Percentiles rank a stretch among this genome's conserved stretches.
These are phyloP conservation scores for Hydrozoanthus tunicans DNA, from an alignment of 64 coral and sea anemone genomes.

Conservation along the genomic window DNA sequence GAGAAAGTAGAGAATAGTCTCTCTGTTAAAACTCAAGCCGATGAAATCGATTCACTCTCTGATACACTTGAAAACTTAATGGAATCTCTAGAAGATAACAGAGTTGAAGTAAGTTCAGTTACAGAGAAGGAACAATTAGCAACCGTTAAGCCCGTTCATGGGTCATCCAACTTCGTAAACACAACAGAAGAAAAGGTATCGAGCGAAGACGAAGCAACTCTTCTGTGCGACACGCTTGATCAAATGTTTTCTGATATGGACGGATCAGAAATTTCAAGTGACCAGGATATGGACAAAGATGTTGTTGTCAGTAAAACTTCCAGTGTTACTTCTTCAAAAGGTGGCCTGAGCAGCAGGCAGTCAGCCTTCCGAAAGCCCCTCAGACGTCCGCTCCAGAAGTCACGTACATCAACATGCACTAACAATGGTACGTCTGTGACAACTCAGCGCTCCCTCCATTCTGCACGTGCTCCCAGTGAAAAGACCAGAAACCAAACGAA, in stretches of 20 bases:
- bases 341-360: conserved; percentile 12
- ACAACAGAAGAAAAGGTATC: not conserved
- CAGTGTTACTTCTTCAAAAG: not conserved
- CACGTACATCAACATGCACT: not conserved
- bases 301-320: not conserved
- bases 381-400: conserved; percentile 7
- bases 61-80: conserved; percentile 37
- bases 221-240: conserved; percentile 42
- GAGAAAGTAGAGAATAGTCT: not conserved
- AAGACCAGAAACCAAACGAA: not conserved
- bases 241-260: conserved; percentile 32
- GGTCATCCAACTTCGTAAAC: not conserved
- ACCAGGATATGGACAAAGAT: not conserved
- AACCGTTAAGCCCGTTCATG: not conserved
- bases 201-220: conserved; percentile 16
- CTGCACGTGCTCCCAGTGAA: not conserved
- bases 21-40: not conserved
- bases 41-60: conserved; percentile 42
- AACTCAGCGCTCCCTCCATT: not conserved
- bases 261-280: conserved; percentile 12
- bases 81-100: conserved; percentile 32
- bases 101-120: not conserved
- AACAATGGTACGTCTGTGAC: not conserved
- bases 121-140: not conserved
- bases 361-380: conserved; percentile 49